These are phyloP conservation scores for Cantharis nigra DNA, from an alignment of 2,888 invertebrate species.

Conservation along the genomic window DNA sequence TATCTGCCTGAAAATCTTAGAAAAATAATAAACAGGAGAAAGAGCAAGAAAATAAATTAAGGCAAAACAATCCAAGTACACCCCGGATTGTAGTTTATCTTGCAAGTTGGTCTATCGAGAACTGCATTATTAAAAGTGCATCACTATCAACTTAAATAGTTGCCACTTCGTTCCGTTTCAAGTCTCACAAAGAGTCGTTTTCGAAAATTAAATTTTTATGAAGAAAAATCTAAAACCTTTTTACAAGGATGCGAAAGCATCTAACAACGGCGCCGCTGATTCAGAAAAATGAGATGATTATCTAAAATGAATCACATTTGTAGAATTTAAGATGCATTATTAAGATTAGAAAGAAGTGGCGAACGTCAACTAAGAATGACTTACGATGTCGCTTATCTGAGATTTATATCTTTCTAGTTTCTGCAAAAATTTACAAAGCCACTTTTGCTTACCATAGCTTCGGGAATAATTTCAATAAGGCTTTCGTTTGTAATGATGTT, in stretches of 20 bases:
- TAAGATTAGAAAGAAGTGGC: constrained; percentile 27
- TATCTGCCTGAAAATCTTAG: too few species aligned
- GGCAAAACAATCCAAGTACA: neutral
- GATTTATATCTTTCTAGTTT: constrained; percentile 5
- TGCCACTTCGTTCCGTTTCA: neutral
- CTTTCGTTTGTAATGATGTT: constrained; percentile 49
- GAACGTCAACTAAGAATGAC: constrained; percentile 28
- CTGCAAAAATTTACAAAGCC: neutral
- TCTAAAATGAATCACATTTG: constrained; percentile 26
- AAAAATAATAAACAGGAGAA: too few species aligned
- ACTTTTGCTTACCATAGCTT: constrained; percentile 35
- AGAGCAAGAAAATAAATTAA: neutral
- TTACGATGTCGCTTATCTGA: constrained; percentile 23
- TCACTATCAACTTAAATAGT: neutral
- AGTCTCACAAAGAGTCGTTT: neutral
- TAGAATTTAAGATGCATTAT: constrained; percentile 29
- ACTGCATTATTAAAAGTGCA: neutral
- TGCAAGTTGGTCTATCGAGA: neutral
- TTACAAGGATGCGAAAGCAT: neutral
- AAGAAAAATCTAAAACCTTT: neutral
- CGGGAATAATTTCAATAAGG: constrained; percentile 37
- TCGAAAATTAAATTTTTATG: neutral
- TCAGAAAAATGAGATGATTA: constrained; percentile 6
- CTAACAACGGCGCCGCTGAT: neutral
- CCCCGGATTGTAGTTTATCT: neutral